Base-by-base conservation (phyloP, 2,888 invertebrate genomes). In the Liopterus haemorrhoidalis region DNA sequence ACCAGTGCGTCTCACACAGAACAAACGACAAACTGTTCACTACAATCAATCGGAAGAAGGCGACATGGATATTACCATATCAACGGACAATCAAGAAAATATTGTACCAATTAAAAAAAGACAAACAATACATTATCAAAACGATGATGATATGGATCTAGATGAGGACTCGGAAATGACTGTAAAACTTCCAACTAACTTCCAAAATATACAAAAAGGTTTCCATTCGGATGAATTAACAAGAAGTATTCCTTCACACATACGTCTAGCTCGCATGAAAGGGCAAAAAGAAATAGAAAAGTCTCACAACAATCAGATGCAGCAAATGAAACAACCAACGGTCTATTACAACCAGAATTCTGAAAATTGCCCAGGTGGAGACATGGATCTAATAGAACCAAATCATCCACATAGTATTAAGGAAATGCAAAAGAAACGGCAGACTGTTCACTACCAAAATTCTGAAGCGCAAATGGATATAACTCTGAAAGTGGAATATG, bases 31-130 rank as follows among this genome's bases (percentile, higher is more conserved):
- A 33, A 49, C 46, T n/a, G 18, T 43, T 19, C 25, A 20, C 25
- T 39, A 9, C 11, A 28, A 46, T 8, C 20, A 38, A n/a, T 5
- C 20, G 11, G 25, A 33, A 11, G 25, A 27, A 12, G 30, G 37
- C 18, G 40, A 40, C 21, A 47, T 52, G 47, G 49, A 52, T 41
- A 42, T 50, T 15, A 42, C 46, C n/a, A 20, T 39, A 24, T 28
- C 30, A 36, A 9, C 22, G 20, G 14, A 15, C 15, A 40, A 4
- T 32, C 8, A 37, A 31, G 18, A 45, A n/a, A 14, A 33, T 20
- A 25, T 37, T 20, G 14, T 20, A 40, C 15, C 16, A 12, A 19
- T 31, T 14, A 11, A 37, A 36, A 35, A 39, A n/a, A 19, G 2
- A 37, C 15, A 33, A 5, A 19, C 18, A 19, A n/a, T n/a, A n/a